Evolutionary conservation across 2,113 vertebrate genomes (phyloP).

Genomic region (rat (Rattus norvegicus)): GRCr8 NC_086026.1:113723001-113723500

Average conservation of each 20-base stretch:
- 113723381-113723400: neutral
- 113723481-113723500: constrained; percentile 13
- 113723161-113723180: neutral
- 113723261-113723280: constrained; percentile 23
- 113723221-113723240: neutral
- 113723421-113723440: neutral
- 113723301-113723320: constrained; percentile 37
- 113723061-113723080: neutral
- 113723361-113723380: neutral
- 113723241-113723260: neutral
- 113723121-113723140: neutral
- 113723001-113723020: no score
- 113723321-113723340: constrained; percentile 8
- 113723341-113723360: constrained; percentile 13
- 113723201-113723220: neutral
- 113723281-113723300: neutral
- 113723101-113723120: constrained; percentile 8
- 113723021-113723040: neutral
- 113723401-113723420: neutral
- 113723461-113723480: neutral
- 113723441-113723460: neutral
- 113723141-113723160: neutral
- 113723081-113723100: constrained; percentile 46
- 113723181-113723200: constrained; percentile 2
- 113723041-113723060: neutral